Evolutionary conservation across 2,888 invertebrate species (phyloP).

Genomic region (Torymus tubicola): DNA sequence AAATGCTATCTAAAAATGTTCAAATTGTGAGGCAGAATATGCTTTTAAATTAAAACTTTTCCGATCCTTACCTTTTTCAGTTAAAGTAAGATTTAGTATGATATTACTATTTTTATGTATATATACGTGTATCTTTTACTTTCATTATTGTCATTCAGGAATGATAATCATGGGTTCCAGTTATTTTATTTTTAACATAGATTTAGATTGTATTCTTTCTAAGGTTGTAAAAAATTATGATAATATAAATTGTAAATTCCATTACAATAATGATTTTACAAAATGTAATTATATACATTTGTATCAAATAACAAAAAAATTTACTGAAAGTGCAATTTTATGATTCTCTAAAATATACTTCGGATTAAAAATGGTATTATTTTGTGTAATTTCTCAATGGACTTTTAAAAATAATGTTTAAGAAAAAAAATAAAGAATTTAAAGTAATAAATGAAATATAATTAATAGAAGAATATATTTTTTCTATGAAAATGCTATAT

Average conservation of each 20-base stretch:
- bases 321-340: conserved; percentile 9
- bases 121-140: conserved; percentile 2
- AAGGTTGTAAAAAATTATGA: not conserved
- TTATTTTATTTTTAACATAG: conserved; percentile 26
- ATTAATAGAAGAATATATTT: conserved; percentile 6
- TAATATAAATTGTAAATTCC: too few species aligned
- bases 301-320: conserved; percentile 6
- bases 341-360: conserved; percentile 5
- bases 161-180: conserved; percentile 12
- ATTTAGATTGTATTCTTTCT: not conserved
- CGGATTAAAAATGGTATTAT: conserved; percentile 2
- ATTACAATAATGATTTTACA: too few species aligned
- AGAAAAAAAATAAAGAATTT: not conserved
- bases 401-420: conserved; percentile 1
- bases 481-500: not conserved
- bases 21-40: too few species aligned
- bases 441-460: conserved; percentile 2
- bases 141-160: conserved; percentile 6
- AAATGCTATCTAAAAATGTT: too few species aligned
- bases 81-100: too few species aligned
- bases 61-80: too few species aligned
- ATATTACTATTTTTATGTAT: too few species aligned
- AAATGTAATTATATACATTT: conserved; percentile 14
- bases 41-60: too few species aligned
- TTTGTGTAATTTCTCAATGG: not conserved